Evolutionary conservation across 2,113 vertebrate genomes (phyloP).

Genomic region (Empidonax traillii): DNA sequence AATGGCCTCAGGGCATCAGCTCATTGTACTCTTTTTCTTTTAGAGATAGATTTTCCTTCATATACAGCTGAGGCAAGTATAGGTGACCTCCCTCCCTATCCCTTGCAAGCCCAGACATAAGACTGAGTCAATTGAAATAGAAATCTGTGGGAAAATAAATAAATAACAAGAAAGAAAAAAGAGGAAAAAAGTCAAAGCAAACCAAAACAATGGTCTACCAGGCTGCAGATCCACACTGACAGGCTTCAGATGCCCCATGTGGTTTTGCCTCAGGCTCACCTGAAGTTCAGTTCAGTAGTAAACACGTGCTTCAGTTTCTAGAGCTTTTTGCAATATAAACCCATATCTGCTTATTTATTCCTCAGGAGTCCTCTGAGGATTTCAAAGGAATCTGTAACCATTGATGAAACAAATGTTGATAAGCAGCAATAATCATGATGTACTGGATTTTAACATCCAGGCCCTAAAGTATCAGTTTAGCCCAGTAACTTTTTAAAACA

Average conservation of each 20-base stretch:
- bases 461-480: background rate
- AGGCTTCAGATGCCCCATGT: background rate
- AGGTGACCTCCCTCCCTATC: background rate
- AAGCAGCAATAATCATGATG: background rate
- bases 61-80: background rate
- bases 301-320: background rate
- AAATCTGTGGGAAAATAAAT: background rate
- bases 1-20: background rate
- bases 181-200: background rate
- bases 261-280: background rate
- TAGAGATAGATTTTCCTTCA: background rate
- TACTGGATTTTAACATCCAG: background rate
- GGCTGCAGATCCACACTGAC: background rate
- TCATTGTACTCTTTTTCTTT: background rate
- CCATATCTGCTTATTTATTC: background rate
- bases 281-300: background rate
- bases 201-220: background rate
- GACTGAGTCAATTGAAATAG: background rate
- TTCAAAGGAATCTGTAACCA: background rate
- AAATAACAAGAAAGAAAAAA: background rate
- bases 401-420: background rate
- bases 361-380: background rate
- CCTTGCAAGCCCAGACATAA: background rate
- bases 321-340: background rate
- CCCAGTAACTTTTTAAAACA: background rate